These are phyloP conservation scores for Macrophya alboannulata DNA, from an alignment of 2,888 invertebrate species.

Conservation along the genomic window DNA sequence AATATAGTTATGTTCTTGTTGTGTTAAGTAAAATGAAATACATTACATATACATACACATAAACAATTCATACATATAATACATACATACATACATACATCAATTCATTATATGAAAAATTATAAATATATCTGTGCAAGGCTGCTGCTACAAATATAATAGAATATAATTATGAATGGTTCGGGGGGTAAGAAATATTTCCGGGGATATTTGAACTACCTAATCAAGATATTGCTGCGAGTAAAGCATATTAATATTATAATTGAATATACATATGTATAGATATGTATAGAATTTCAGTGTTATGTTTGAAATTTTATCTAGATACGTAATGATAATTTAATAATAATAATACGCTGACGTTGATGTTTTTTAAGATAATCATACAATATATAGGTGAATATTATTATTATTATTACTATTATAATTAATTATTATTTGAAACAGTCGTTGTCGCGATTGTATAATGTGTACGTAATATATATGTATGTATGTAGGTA, in stretches of 20 bases:
- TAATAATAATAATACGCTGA: neutral
- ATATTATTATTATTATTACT: neutral
- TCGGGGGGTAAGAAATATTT: neutral
- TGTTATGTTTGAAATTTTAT: slow-evolving; percentile 40
- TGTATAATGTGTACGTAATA: neutral
- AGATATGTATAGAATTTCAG: slow-evolving; percentile 1
- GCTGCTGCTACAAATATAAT: slow-evolving; percentile 44
- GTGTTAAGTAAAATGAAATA: slow-evolving; percentile 3
- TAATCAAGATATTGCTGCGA: neutral
- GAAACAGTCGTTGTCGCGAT: neutral
- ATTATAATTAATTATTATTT: neutral
- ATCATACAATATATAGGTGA: neutral
- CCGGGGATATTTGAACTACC: slow-evolving; percentile 4
- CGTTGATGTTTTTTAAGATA: slow-evolving; percentile 31
- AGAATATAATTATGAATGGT: neutral
- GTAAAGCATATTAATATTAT: slow-evolving; percentile 33
- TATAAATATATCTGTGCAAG: slow-evolving; percentile 3
- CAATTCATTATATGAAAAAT: slow-evolving; percentile 14
- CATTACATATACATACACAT: neutral
- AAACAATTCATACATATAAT: neutral
- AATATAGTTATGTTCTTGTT: neutral
- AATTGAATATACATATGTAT: slow-evolving; percentile 10
- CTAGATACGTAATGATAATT: neutral
- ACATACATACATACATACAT: neutral
- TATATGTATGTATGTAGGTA: neutral